Evolutionary conservation across 2,888 invertebrate genomes (phyloP), one percentile per base, ranked within the genome.

Genomic region (Desoria tigrina): DNA sequence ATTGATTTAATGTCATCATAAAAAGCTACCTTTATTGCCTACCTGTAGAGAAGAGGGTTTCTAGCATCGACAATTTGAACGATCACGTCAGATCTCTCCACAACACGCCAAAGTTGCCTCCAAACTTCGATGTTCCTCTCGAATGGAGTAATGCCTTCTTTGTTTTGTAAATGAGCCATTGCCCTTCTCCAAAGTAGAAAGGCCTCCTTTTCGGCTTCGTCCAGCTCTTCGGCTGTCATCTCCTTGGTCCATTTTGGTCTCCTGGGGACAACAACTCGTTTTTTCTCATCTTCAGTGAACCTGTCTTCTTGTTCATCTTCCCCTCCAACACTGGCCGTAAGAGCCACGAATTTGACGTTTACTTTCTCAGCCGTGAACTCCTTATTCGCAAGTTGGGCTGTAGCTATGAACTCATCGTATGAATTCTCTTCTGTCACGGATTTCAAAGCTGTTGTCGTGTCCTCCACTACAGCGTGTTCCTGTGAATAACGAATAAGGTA

Each of bases 111-210:
- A 37, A 99, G 80, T 79, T 99, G 99, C 55, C 96, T 86, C 99
- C 99, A 99, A 77, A 99, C 92, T 79, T 99, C 96, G 23, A 98
- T 80, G 81, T 99, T 99, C 78, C 94, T 90, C 79, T 99, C 99
- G 81, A 94, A 99, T 0, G 99, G 99, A 0, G 99, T 99, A 2
- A 97, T 83, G 0, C 88, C 88, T 51, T 94, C 87, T 18, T 86
- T 84, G 74, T 92, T 90, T 80, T 90, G 91, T 18, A 94, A 79
- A 27, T 86, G 79, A 2, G 94, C 89, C 61, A 99, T 82, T 62
- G 87, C 84, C 57, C 93, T 85, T 70, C 97, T 84, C 99, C 99
- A 99, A 63, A 90, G 87, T 1, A 98, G 81, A 79, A 98, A 99
- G 2, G 87, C 83, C 67, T 90, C 88, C 74, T 86, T 87, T 79